Evolutionary conservation across 64 coral and sea anemone genomes (phyloP).

Genomic region (Pachyseris speciosa): DNA sequence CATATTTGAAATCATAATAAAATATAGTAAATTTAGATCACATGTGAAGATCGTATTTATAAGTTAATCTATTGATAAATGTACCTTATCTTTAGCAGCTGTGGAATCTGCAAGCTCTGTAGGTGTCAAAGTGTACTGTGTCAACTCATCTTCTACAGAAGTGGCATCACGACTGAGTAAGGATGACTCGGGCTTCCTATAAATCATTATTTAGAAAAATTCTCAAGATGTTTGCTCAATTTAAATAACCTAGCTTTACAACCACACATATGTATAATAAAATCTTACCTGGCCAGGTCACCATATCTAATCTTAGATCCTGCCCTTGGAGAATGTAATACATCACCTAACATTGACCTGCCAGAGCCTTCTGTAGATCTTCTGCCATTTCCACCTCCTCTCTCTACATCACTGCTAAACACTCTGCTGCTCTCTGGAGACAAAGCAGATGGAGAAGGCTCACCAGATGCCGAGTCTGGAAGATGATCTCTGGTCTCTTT

Average conservation of each 20-base stretch:
- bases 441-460: neutral
- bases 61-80: too few species aligned
- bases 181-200: neutral
- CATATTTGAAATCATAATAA: too few species aligned
- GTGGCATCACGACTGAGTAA: neutral
- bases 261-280: neutral
- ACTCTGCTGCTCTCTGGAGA: neutral
- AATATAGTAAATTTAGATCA: too few species aligned
- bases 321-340: neutral
- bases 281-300: neutral
- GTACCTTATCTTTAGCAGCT: conserved; percentile 30
- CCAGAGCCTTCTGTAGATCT: neutral
- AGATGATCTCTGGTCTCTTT: neutral
- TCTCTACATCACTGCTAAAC: neutral
- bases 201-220: neutral
- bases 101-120: conserved; percentile 17
- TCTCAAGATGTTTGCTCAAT: too few species aligned
- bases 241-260: neutral
- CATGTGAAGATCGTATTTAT: too few species aligned
- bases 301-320: neutral
- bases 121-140: conserved; percentile 81
- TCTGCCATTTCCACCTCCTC: neutral
- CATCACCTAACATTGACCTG: too few species aligned
- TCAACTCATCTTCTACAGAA: conserved; percentile 68
- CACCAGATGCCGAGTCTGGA: conserved; percentile 1